A percentile compares a stretch with the other conserved stretches of the same genome.
These are phyloP conservation scores for Nemopilema nomurai DNA, from an alignment of 30 jellyfish, hydroid and myxozoan species.

Conservation along the genomic window DNA sequence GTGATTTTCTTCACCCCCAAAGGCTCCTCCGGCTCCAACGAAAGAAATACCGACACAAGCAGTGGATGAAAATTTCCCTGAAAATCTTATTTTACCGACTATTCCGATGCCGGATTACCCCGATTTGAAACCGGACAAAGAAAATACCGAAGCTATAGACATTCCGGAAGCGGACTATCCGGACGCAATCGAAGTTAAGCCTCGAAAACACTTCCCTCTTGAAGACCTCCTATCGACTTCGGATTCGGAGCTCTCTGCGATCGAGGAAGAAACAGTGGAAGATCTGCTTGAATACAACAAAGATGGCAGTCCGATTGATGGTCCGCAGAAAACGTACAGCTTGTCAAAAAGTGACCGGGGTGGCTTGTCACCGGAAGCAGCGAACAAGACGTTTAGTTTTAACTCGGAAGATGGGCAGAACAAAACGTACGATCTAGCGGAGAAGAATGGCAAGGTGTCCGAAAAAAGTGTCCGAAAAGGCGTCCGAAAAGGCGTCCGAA, in stretches of 20 bases:
- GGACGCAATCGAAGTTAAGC: slow-evolving; percentile 38
- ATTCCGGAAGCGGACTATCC: slow-evolving; percentile 38
- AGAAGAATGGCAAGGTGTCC: slow-evolving; percentile 1
- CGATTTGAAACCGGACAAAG: not conserved
- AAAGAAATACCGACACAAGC: not conserved
- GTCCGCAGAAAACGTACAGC: slow-evolving; percentile 8
- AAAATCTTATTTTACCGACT: slow-evolving; percentile 42
- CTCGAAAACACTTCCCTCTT: slow-evolving; percentile 7
- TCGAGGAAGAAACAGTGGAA: slow-evolving; percentile 86
- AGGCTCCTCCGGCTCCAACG: not conserved
- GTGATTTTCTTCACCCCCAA: not conserved
- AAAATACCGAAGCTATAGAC: not conserved
- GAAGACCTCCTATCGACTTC: slow-evolving; percentile 53
- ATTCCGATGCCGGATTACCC: slow-evolving; percentile 45
- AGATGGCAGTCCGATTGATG: slow-evolving; percentile 21
- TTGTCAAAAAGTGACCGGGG: not conserved
- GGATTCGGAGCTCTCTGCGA: slow-evolving; percentile 86
- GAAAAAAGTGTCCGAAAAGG: slow-evolving; percentile 4
- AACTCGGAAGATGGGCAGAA: slow-evolving; percentile 34
- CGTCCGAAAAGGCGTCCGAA: slow-evolving; percentile 24
- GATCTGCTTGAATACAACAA: slow-evolving; percentile 45
- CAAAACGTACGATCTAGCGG: slow-evolving; percentile 31
- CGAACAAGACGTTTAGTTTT: slow-evolving; percentile 29
- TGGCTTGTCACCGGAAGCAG: not conserved
- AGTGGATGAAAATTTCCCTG: not conserved